Evolutionary conservation across 2,888 invertebrate genomes (phyloP), one percentile per base, ranked within the genome.

Genomic region (Coelinius sp.): DNA sequence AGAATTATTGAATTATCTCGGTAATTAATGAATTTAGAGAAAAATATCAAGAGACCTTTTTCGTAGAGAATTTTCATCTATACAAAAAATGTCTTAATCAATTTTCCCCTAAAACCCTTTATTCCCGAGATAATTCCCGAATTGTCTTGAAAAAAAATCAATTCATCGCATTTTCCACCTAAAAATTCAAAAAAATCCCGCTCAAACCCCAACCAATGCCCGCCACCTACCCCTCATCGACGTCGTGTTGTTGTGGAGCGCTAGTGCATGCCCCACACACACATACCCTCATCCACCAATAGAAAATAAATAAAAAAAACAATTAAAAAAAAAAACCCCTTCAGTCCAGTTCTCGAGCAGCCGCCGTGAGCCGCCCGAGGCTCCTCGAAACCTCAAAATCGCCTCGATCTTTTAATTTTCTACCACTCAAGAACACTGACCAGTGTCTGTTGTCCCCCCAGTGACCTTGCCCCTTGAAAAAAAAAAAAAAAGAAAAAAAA

Each of bases 311-410:
- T 25, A 56, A 56, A 49, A 49, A 56, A 56, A 56, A 53, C 56
- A 56, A 56, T 56, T n/a, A n/a, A n/a, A n/a, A n/a, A n/a, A n/a
- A 56, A 56, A 56, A 56, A 56, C 8, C 56, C 56, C 56, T 27
- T 56, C 27, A 56, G 56, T 56, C 56, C 56, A 56, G 56, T 56
- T 56, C 56, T 53, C 56, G 56, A 56, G 56, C 56, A 56, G 56
- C 25, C 27, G 56, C 27, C 27, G 56, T 56, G 56, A 56, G 56
- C 14, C 27, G 56, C 56, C 27, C 27, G 56, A 25, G 56, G 56
- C 27, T 56, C 56, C 56, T 14, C 27, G n/a, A 56, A 56, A 27
- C 25, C 25, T 14, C 56, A 59, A 31, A 49, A 49, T 49, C n/a
- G n/a, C n/a, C 46, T 20, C 46, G 20, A 49, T 20, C 22, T 49